These are phyloP conservation scores for Drosophila prosaltans DNA, from an alignment of 1,140 invertebrate species.

Conservation along the genomic window DNA sequence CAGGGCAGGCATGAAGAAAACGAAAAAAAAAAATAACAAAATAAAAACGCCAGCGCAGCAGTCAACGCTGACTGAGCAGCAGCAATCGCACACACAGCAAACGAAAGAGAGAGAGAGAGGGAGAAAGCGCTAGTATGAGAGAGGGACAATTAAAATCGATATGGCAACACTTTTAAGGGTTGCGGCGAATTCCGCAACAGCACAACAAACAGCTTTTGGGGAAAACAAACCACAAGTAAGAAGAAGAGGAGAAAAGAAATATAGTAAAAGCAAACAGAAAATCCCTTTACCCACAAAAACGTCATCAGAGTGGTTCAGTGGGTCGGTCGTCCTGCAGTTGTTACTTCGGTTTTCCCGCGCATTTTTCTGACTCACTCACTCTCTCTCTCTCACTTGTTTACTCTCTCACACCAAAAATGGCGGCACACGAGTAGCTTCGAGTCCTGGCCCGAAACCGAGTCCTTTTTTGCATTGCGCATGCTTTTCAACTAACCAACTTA, in stretches of 20 bases:
- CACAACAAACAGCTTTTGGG: conserved; percentile 19
- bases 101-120: conserved; percentile 22
- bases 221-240: too few species aligned
- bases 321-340: conserved; percentile 74
- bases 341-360: conserved; percentile 73
- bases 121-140: conserved; percentile 2
- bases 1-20: conserved; percentile 60
- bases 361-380: conserved; percentile 60
- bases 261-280: conserved; percentile 22
- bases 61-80: conserved; percentile 28
- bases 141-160: conserved; percentile 63
- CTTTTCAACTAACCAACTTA: conserved; percentile 3
- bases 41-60: conserved; percentile 31
- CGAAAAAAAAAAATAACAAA: conserved; percentile 3
- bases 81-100: conserved; percentile 27
- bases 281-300: conserved; percentile 19
- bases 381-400: not conserved
- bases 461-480: conserved; percentile 32
- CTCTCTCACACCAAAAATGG: conserved; percentile 23
- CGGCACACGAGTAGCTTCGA: conserved; percentile 10
- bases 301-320: conserved; percentile 75
- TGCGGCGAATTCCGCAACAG: conserved; percentile 64
- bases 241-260: not conserved
- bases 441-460: not conserved
- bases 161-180: conserved; percentile 80